These are phyloP conservation scores for Lasaia peninsularis DNA, from an alignment of 1,140 invertebrate genomes.

Conservation along the genomic window DNA sequence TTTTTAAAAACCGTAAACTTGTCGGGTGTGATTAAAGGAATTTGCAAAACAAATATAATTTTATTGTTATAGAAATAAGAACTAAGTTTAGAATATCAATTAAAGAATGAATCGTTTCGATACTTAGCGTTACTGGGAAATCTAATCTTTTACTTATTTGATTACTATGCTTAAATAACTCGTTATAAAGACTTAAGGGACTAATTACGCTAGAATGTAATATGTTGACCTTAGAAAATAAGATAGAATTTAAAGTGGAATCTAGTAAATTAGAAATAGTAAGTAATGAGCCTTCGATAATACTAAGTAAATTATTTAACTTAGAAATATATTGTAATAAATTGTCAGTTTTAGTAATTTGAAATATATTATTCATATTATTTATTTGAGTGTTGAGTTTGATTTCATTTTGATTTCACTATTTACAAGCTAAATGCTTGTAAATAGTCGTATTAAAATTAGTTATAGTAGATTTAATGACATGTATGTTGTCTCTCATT, in stretches of 20 bases:
- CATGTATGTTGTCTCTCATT: too few species aligned
- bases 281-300: conserved; percentile 29
- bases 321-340: too few species aligned
- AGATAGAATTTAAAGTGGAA: conserved; percentile 21
- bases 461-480: not conserved
- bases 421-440: too few species aligned
- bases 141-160: conserved; percentile 22
- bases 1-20: too few species aligned
- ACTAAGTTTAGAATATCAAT: too few species aligned
- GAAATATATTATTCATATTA: too few species aligned
- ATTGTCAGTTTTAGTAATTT: too few species aligned
- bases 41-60: too few species aligned
- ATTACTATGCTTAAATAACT: conserved; percentile 23
- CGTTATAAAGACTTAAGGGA: conserved; percentile 21
- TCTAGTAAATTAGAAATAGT: conserved; percentile 28
- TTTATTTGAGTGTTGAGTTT: too few species aligned
- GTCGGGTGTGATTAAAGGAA: too few species aligned
- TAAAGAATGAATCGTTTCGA: conserved; percentile 28
- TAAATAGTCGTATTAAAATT: not conserved
- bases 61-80: too few species aligned
- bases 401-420: not conserved
- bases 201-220: conserved; percentile 27
- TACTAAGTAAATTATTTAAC: conserved; percentile 21
- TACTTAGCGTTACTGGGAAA: too few species aligned
- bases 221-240: conserved; percentile 28